phyloP scores from a whole-genome alignment of 2,113 vertebrate species.

The Anolis sagrei region DNA sequence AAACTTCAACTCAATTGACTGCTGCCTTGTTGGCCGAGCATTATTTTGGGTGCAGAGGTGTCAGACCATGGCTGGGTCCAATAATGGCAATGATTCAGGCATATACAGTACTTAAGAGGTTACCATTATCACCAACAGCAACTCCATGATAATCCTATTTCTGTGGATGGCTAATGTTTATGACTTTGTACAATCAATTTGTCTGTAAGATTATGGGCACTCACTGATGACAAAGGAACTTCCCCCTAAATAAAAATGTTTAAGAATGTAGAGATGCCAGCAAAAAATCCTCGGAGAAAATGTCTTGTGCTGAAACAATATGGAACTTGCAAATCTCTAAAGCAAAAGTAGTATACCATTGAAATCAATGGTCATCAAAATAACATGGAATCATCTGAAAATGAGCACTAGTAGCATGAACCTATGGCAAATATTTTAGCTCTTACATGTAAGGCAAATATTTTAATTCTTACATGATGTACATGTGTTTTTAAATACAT shows the following conservation, averaged over 20 bases:
- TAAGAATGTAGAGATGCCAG: neutral
- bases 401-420: neutral
- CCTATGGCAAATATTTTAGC: neutral
- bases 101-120: neutral
- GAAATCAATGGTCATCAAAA: neutral
- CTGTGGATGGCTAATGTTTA: neutral
- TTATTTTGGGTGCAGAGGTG: no score
- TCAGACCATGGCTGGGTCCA: no score
- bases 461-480: neutral
- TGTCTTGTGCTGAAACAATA: neutral
- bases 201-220: neutral
- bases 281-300: neutral
- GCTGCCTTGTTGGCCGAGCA: no score
- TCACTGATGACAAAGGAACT: neutral
- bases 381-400: neutral
- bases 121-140: neutral
- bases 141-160: neutral
- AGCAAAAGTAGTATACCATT: neutral
- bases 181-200: neutral
- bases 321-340: neutral
- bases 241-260: neutral
- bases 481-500: neutral
- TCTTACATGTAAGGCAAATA: neutral
- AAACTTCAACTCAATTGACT: no score
- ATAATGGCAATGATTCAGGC: no score